phyloP scores from a whole-genome alignment of 2,888 invertebrate genomes.

The Brassicogethes aeneus region DNA sequence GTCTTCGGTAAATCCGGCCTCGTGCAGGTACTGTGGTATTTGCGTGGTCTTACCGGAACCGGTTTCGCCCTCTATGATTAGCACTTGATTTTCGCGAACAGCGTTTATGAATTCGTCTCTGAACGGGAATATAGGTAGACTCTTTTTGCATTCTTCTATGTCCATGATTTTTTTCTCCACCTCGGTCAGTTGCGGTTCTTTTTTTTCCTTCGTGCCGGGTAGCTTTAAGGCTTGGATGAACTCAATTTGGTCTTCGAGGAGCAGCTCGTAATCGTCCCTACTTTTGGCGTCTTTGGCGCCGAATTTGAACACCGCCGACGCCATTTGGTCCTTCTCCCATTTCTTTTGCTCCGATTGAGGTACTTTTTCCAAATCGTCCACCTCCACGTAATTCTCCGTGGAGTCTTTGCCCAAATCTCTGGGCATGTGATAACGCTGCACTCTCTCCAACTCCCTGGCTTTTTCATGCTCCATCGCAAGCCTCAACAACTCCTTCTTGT shows the following conservation, averaged over 20 bases:
- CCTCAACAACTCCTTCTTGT: slow-evolving; percentile 82
- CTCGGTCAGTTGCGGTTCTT: slow-evolving; percentile 55
- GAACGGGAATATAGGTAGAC: slow-evolving; percentile 91
- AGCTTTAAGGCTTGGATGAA: slow-evolving; percentile 86
- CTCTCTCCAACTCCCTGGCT: slow-evolving; percentile 85
- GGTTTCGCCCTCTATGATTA: slow-evolving; percentile 97
- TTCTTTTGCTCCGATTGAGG: slow-evolving; percentile 81
- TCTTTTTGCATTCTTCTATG: slow-evolving; percentile 85
- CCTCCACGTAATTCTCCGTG: slow-evolving; percentile 67
- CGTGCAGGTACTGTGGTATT: slow-evolving; percentile 95
- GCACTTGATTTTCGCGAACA: slow-evolving; percentile 75
- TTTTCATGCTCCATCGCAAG: slow-evolving; percentile 93
- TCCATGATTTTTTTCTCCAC: slow-evolving; percentile 64
- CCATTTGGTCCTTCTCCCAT: slow-evolving; percentile 97
- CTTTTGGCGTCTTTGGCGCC: slow-evolving; percentile 78
- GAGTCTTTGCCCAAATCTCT: slow-evolving; percentile 71
- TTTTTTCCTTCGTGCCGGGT: slow-evolving; percentile 55
- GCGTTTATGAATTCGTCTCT: slow-evolving; percentile 82
- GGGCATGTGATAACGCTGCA: slow-evolving; percentile 93
- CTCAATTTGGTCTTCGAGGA: slow-evolving; percentile 95
- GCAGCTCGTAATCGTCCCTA: slow-evolving; percentile 79
- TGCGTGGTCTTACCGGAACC: slow-evolving; percentile 99
- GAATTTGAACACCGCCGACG: slow-evolving; percentile 84
- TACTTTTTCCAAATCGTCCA: slow-evolving; percentile 76
- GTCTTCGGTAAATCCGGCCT: slow-evolving; percentile 79